Evolutionary conservation across 2,888 invertebrate species (phyloP), one percentile per base, ranked within the genome.

Genomic region (Temnothorax ravouxi): DNA sequence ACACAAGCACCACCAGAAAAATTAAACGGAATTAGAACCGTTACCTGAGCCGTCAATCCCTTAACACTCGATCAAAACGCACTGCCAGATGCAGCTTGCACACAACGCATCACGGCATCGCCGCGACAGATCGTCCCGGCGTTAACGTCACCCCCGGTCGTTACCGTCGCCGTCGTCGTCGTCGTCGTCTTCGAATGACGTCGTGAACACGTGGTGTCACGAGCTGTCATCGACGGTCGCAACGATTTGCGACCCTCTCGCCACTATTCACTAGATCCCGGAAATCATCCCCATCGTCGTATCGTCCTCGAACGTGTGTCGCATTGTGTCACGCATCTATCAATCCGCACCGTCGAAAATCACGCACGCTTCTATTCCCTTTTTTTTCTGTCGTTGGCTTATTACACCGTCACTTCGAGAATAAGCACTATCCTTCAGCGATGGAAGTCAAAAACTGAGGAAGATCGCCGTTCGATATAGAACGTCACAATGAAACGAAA

Each of bases 131-230:
- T 80, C 59, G 67, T 71, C 47, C 59, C 47, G 72, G 25, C 71
- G 59, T 47, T 25, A 80, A 61, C 59, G 79, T 71, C 59, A 79
- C 76, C 56, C n/a, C 34, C 21, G 29, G 15, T 66, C 54, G 66
- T 38, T 34, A 29, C 64, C 75, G 62, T 11, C 61, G n/a, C 38
- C 59, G 56, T 15, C 56, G 2, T 15, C 59, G 56, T 15, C 56
- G 2, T 15, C 62, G 62, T 61, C 62, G 77, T 77, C 76, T 61
- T 66, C 52, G 61, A 67, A 61, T 67, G 59, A 62, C 56, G 62
- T 62, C 67, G 74, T 47, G 71, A 75, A 81, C 89, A 88, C 88
- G 89, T 89, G 88, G 79, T 67, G 44, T 50, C 59, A 54, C 34
- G 83, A 59, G 47, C 75, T 87, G 56, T 89, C 88, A 89, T 88